Evolutionary conservation across 2,888 invertebrate species (phyloP), one percentile per base, ranked within the genome.

Genomic region (Sipunculus nudus): DNA sequence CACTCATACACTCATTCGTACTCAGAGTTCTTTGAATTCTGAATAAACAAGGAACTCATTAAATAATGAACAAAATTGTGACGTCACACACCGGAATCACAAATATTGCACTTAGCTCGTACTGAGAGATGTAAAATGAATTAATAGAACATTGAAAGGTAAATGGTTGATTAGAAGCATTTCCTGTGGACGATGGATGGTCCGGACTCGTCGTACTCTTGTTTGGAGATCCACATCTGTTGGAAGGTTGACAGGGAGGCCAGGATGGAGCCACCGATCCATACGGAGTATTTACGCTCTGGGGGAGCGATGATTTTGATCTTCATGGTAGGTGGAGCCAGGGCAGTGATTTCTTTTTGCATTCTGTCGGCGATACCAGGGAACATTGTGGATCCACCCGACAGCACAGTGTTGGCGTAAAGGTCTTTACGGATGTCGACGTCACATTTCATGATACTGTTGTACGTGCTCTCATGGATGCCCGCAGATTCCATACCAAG

Each of bases 311-410:
- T 93, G 76, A 87, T 86, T 79, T 86, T 86, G 79, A 88, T 87
- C 81, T 87, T 87, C 86, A 87, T 87, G 59, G 87, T 87, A 71
- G 82, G 79, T 29, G 87, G 87, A 43, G 86, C 87, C 72, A 94
- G 87, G 57, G 92, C 91, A 68, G 93, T 93, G 87, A 94, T 93
- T 87, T 95, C 94, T 86, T 94, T 94, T 87, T 94, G 94, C 94
- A 95, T 93, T 77, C 94, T 89, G 86, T 95, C 94, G 74, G 93
- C 94, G 84, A 95, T 94, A 88, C 94, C 91, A 68, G 93, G 94
- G 86, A 93, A 94, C 94, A 94, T 94, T 85, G 94, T 94, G 87
- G 92, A 93, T 79, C 93, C 94, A 73, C 94, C 94, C 19, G 64
- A 64, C 21, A 63, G 56, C 3, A 67, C 35, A 8, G 59, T 60